A percentile compares a stretch with the other conserved stretches of the same genome.
These are phyloP conservation scores for Spilarctia lutea DNA, from an alignment of 2,888 invertebrate genomes.

Conservation along the genomic window DNA sequence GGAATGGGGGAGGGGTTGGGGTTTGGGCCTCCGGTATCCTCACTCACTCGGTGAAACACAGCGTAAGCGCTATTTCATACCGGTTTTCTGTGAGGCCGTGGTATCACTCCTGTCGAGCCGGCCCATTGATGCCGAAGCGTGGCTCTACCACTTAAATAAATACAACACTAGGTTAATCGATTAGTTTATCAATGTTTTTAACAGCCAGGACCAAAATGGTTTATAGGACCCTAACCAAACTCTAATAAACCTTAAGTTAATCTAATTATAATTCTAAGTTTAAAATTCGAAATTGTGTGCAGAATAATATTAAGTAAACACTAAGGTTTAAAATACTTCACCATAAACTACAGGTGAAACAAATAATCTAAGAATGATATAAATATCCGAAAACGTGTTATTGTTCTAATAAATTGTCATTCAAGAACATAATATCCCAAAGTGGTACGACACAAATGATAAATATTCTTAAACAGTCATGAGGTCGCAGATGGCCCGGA, in stretches of 20 bases:
- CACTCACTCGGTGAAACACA: too few relatives aligned
- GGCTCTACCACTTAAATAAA: too few relatives aligned
- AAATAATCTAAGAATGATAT: neutral
- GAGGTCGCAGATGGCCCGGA: constrained; percentile 79
- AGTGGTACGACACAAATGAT: constrained; percentile 64
- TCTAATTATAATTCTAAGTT: too few relatives aligned
- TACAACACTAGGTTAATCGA: neutral
- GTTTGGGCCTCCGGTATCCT: too few relatives aligned
- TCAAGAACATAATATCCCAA: constrained; percentile 48
- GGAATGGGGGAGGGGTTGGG: too few relatives aligned
- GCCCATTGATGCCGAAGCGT: too few relatives aligned
- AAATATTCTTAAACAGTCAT: constrained; percentile 74
- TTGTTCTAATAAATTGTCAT: constrained; percentile 48
- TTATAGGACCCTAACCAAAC: neutral
- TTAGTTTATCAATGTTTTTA: neutral
- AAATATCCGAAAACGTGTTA: constrained; percentile 30
- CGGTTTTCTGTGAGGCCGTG: too few relatives aligned
- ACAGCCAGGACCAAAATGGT: too few relatives aligned
- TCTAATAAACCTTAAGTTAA: neutral
- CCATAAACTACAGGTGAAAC: neutral
- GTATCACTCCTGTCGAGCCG: too few relatives aligned
- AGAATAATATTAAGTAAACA: neutral
- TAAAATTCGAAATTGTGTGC: neutral
- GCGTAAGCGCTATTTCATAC: too few relatives aligned
- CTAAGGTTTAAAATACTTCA: neutral